Evolutionary conservation across 2,797 vertebrate species (phyloP), one percentile per base, ranked within the genome.

Genomic region (Pantherophis alleghaniensis): DNA sequence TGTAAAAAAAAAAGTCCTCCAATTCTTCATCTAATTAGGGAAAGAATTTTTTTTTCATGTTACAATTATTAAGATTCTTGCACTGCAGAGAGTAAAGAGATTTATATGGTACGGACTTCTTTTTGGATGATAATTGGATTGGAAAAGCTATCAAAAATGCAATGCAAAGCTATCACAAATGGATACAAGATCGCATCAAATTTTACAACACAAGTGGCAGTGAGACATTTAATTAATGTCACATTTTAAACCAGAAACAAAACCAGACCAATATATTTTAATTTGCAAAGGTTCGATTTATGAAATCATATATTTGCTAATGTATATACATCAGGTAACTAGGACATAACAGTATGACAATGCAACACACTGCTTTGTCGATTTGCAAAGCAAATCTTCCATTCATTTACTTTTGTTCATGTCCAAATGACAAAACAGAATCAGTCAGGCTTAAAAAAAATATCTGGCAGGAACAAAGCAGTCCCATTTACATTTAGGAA

Each of bases 381-480:
- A 42, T 74, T 86, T 88, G 32, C 47, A 88, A 91, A 24, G 57
- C 26, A 88, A 47, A 79, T 59, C 66, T 88, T 28, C 56, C 47
- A 61, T 24, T 57, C n/a, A 51, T 16, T 53, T 69, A 55, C 7
- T 83, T 92, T 61, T 89, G 56, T 22, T 79, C 28, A 79, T 61
- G 66, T 92, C 42, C 60, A 87, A 63, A 53, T 26, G n/a, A 89
- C 87, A 88, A 47, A 90, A 92, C 57, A 89, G 53, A 90, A 91
- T 74, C 55, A 87, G 22, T 69, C 69, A 66, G 24, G 87, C 57
- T 91, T 88, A 37, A 10, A 16, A 42, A 26, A 26, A 53, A 53
- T 14, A 59, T 37, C 89, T 94, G 37, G 16, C 69, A 89, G 92
- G 86, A 91, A 60, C 87, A 74, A 94, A 93, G 53, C 20, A n/a